These are phyloP conservation scores for Hypotaenidia philippensis DNA, from an alignment of 2,797 vertebrate genomes.

Conservation along the genomic window DNA sequence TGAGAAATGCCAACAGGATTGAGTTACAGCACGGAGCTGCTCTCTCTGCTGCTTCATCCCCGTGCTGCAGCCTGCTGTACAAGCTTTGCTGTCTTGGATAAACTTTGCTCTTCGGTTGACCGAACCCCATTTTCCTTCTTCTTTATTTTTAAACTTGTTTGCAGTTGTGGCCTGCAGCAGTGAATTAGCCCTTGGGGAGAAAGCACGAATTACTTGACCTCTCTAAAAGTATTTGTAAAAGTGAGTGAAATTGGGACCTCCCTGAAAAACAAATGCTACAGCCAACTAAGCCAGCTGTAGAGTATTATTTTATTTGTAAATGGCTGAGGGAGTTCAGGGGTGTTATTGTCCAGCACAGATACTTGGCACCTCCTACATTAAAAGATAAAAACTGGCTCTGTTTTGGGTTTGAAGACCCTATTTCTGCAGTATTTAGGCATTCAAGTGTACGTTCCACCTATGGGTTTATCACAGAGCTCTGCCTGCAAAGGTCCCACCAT, in stretches of 20 bases:
- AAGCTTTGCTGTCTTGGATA: not conserved
- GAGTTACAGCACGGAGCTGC: not conserved
- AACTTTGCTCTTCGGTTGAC: not conserved
- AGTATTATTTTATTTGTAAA: not conserved
- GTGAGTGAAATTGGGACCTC: slow-evolving; percentile 10
- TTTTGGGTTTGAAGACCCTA: not conserved
- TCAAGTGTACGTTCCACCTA: not conserved
- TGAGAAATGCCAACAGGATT: not conserved
- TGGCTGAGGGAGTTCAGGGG: not conserved
- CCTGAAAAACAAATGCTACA: slow-evolving; percentile 23
- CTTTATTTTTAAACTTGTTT: not conserved
- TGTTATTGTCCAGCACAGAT: not conserved
- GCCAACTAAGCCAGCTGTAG: not conserved
- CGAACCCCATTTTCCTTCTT: not conserved
- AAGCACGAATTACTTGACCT: not conserved
- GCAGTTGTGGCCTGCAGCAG: not conserved
- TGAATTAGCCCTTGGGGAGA: not conserved
- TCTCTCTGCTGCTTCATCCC: not conserved
- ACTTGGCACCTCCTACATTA: not conserved
- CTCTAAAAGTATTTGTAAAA: slow-evolving; percentile 19
- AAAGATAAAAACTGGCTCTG: not conserved
- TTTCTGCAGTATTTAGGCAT: not conserved
- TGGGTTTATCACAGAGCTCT: not conserved
- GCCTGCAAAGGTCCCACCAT: not conserved
- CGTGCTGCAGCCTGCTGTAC: not conserved